Evolutionary conservation across 2,888 invertebrate species (phyloP).

Genomic region (Trichopoda pennipes): DNA sequence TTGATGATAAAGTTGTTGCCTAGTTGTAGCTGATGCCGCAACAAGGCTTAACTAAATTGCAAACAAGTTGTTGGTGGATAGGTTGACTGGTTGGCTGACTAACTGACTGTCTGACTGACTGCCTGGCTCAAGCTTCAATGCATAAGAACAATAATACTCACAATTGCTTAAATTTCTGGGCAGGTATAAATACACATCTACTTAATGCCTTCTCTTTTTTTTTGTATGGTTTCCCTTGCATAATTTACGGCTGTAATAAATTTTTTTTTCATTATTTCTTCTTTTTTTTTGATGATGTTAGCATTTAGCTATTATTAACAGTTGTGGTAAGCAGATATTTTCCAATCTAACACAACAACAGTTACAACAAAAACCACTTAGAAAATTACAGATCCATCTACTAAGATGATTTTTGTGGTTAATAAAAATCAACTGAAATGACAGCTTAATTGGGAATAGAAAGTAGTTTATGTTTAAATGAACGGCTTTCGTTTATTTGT

Average conservation of each 20-base stretch:
- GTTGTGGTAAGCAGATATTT: neutral
- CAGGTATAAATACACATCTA: neutral
- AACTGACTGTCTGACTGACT: too few species aligned
- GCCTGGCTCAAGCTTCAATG: neutral
- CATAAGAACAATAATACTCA: neutral
- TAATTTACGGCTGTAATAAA: constrained; percentile 8
- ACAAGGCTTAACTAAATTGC: constrained; percentile 41
- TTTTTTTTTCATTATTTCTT: too few species aligned
- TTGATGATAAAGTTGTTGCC: constrained; percentile 8
- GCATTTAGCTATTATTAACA: neutral
- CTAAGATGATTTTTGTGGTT: neutral
- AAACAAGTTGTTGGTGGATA: constrained; percentile 37
- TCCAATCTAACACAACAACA: neutral
- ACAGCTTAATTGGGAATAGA: neutral
- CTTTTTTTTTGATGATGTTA: constrained; percentile 1
- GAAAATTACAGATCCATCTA: neutral
- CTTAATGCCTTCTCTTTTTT: neutral
- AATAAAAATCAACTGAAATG: neutral
- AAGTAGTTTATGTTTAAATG: neutral
- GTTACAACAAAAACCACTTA: neutral
- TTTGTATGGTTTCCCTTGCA: constrained; percentile 4
- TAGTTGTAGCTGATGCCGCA: neutral
- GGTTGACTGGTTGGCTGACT: too few species aligned
- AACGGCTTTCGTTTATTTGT: neutral
- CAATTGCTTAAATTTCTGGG: neutral